Percentiles rank a stretch among this genome's conserved stretches.
Evolutionary conservation across 2,113 vertebrate genomes (phyloP).

Genomic region (Gyps fulvus): DNA sequence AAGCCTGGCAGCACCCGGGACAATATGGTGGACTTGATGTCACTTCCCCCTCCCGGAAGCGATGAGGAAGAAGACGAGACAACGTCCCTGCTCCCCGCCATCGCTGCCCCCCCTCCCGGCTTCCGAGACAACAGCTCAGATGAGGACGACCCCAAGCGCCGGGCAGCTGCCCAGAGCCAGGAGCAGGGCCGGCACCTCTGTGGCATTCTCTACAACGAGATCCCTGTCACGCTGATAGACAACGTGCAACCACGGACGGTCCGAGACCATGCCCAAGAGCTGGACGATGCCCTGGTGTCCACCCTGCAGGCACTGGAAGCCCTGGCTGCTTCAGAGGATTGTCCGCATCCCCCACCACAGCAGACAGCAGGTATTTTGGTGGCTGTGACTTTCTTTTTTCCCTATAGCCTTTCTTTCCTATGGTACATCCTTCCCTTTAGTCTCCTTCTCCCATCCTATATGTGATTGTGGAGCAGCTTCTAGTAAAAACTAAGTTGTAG

Average conservation of each 20-base stretch:
- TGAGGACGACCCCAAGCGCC: slow-evolving; percentile 90
- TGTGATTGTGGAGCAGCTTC: background rate
- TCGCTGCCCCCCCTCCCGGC: slow-evolving; percentile 92
- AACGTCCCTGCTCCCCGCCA: slow-evolving; percentile 81
- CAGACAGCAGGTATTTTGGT: slow-evolving; percentile 90
- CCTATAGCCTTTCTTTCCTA: background rate
- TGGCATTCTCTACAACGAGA: slow-evolving; percentile 82
- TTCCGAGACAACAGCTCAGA: slow-evolving; percentile 98
- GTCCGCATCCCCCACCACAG: slow-evolving; percentile 86
- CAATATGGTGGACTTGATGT: slow-evolving; percentile 90
- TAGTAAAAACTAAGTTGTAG: background rate
- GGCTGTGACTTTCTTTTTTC: background rate
- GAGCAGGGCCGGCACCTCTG: slow-evolving; percentile 70
- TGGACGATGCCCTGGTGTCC: slow-evolving; percentile 96
- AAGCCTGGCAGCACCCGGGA: slow-evolving; percentile 75
- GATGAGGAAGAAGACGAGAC: slow-evolving; percentile 82
- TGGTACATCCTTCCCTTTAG: background rate
- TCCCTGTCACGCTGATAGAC: slow-evolving; percentile 95
- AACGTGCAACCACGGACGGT: slow-evolving; percentile 89
- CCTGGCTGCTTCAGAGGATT: slow-evolving; percentile 96
- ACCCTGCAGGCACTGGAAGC: slow-evolving; percentile 97
- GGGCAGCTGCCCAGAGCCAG: slow-evolving; percentile 68
- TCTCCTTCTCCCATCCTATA: background rate
- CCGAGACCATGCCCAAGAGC: slow-evolving; percentile 93
- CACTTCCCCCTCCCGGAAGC: slow-evolving; percentile 90